phyloP scores from a whole-genome alignment of 2,797 vertebrate genomes.

The Garrulus glandarius region DNA sequence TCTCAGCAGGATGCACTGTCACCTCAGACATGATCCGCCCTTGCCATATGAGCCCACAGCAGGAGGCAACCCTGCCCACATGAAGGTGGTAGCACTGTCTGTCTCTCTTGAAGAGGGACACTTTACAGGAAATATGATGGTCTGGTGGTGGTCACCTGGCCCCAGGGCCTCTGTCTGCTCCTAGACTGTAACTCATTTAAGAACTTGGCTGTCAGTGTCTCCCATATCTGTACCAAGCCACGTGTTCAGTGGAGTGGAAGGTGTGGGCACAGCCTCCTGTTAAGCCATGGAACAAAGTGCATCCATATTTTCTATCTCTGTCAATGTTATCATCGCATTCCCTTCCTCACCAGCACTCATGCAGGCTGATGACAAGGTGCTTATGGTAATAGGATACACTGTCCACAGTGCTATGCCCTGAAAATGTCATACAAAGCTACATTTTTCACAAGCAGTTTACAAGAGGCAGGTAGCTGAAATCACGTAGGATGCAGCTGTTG shows the following conservation, averaged over 20 bases:
- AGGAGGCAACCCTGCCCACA: neutral
- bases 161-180: neutral
- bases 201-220: neutral
- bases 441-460: neutral
- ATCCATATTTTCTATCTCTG: neutral
- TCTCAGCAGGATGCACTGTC: neutral
- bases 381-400: neutral
- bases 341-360: neutral
- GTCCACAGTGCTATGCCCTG: neutral
- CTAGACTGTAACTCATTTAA: neutral
- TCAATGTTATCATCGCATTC: fast-evolving
- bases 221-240: neutral
- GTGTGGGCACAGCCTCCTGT: neutral
- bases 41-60: neutral
- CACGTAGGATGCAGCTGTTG: neutral
- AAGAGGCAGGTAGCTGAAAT: neutral
- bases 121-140: neutral
- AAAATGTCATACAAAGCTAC: neutral
- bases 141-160: neutral
- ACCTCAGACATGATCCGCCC: neutral
- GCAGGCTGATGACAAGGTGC: neutral
- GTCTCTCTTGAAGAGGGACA: neutral
- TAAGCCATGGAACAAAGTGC: neutral
- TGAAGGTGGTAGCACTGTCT: neutral
- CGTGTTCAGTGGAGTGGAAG: fast-evolving